phyloP scores from a whole-genome alignment of 2,797 vertebrate species.

The Phalloptychus januarius region DNA sequence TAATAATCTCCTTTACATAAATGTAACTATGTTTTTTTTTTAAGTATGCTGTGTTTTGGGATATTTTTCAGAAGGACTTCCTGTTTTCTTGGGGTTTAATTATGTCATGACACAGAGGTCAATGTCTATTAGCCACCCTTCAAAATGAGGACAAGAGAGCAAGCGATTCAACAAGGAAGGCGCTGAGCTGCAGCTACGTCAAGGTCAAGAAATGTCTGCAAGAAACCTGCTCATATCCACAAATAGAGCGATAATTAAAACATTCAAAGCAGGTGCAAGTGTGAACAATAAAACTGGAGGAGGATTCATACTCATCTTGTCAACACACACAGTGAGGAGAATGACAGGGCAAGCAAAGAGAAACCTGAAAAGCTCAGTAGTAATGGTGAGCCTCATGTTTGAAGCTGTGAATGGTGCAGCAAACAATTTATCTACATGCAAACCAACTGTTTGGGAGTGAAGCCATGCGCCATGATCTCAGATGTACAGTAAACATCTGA shows the following conservation, averaged over 20 bases:
- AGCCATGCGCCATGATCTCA: neutral
- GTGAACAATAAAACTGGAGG: neutral
- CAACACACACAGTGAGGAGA: neutral
- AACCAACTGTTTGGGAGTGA: neutral
- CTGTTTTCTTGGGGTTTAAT: neutral
- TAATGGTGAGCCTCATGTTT: neutral
- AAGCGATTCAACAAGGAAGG: neutral
- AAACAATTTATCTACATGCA: neutral
- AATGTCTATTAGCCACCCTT: neutral
- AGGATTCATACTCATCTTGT: neutral
- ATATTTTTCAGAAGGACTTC: neutral
- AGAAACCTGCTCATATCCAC: neutral
- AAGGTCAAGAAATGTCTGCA: neutral
- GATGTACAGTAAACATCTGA: neutral
- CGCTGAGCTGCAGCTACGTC: neutral
- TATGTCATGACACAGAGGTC: neutral
- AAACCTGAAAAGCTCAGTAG: neutral
- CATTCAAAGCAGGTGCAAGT: neutral
- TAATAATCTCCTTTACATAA: neutral
- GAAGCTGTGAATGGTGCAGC: no score
- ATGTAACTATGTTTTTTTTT: neutral
- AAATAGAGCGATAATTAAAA: neutral
- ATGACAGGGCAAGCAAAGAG: neutral
- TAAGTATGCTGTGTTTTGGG: neutral
- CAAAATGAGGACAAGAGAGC: neutral